Evolutionary conservation across 1,140 invertebrate species (phyloP).

Genomic region (Cydia fagiglandana): DNA sequence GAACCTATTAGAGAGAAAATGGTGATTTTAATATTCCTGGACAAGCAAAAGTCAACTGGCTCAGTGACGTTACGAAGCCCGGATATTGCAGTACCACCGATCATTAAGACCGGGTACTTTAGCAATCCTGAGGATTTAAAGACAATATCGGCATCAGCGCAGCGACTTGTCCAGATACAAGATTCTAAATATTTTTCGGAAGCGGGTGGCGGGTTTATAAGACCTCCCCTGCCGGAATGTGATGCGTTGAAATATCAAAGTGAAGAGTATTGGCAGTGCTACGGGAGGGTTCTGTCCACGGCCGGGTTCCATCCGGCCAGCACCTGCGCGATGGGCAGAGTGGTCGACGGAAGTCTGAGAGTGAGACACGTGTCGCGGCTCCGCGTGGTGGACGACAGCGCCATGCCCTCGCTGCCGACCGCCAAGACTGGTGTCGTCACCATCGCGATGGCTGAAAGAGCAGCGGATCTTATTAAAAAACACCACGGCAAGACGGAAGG

Average conservation of each 20-base stretch:
- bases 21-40: not conserved
- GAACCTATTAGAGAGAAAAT: not conserved
- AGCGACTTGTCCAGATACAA: not conserved
- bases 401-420: not conserved
- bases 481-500: not conserved
- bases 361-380: not conserved
- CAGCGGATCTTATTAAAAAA: not conserved
- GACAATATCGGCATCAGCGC: not conserved
- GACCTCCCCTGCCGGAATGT: not conserved
- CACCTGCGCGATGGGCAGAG: not conserved
- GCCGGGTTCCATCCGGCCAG: not conserved
- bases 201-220: not conserved
- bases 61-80: not conserved
- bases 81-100: not conserved
- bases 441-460: not conserved
- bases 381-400: not conserved
- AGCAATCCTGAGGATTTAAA: not conserved
- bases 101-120: not conserved
- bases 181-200: not conserved
- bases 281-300: not conserved
- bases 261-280: constrained; percentile 1
- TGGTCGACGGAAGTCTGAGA: not conserved
- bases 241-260: not conserved
- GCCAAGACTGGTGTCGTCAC: not conserved
- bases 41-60: not conserved